Base-by-base conservation (phyloP, 2,113 vertebrate species). In the Laticauda colubrina region DNA sequence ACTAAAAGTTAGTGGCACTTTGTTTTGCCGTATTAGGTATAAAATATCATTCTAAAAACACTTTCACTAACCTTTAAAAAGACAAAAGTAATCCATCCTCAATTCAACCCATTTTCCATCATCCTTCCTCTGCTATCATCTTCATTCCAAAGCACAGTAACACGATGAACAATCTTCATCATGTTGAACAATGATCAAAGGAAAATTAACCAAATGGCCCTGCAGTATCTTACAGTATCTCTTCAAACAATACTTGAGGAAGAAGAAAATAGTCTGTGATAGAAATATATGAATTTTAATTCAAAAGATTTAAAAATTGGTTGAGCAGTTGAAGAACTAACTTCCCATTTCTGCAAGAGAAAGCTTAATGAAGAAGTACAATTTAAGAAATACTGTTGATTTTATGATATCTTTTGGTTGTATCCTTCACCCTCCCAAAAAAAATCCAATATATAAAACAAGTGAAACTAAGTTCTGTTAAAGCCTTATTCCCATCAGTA, bases 291-390 rank as follows among this genome's bases (percentile, higher is more conserved):
- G n/a, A 20, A 39, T 81, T 81, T 81, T 81, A 81, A 81, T 39
- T 81, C n/a, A 81, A 75, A 75, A 75, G n/a, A 0, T 18, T 75
- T 75, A 75, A 75, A 93, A 93, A 39, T 15, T 75, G 59, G 57
- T 54, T n/a, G 45, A 69, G 15, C 94, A 89, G 14, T 89, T 85
- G 18, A 55, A 91, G 3, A 88, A 81, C 34, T 48, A 12, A 26
- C 0, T 0, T 51, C 20, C 4, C 15, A 11, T 85, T 57, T 88
- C 90, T 92, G 5, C 2, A 88, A 48, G 21, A 81, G 2, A 1
- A 14, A 11, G 24, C 48, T 12, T 29, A 53, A 10, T n/a, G 24
- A 81, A 89, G 86, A 81, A 90, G 86, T 24, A 2, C 91, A 90
- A 75, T 75, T 61, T 51, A 93, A 90, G 1, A 8, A 29, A 21